Base-by-base conservation (phyloP, 2,113 vertebrate species). In the Marmota flaviventris region DNA sequence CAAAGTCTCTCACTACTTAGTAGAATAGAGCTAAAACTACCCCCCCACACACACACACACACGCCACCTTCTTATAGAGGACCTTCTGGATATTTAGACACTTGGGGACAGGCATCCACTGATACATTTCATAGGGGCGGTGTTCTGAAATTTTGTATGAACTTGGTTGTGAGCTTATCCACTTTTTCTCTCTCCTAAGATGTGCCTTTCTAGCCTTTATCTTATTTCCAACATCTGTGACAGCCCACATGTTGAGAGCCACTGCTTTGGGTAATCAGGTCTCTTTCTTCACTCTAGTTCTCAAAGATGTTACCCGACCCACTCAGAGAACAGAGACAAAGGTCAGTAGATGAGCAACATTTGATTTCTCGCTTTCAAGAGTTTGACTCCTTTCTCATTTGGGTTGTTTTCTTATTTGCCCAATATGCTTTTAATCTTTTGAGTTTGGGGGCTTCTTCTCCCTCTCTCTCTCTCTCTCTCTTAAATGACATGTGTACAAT, bases 271-370 rank as follows among this genome's bases (percentile, higher is more conserved):
- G 67, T 45, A 45, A 8, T 79, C 3, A 91, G 1, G 22, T 83
- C 32, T 77, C 53, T 89, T 75, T 88, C 39, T 32, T 82, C 3
- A 45, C 42, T 92, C 39, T 32, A 70, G 67, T 70, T 94, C 78
- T 90, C n/a, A 14, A 73, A 32, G 6, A 42, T 48, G 25, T 78
- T 32, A 73, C 11, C 5, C 61, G 39, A 27, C 3, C n/a, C 27
- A 79, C 34, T 70, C 34, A 92, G 91, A 89, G 88, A 85, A 53
- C 27, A 86, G n/a, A 82, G 34, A n/a, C 34, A 79, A 88, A 70
- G 29, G 24, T 53, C 9, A 18, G 27, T 42, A 84, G 42, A 34
- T 93, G 69, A 61, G 42, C 9, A 17, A 58, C 48, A 75, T 56
- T n/a, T 34, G 83, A 93, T 42, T 96, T 93, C 10, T 88, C 69